Base-by-base conservation (phyloP, 2,888 invertebrate species). In the Mythimna pallens region DNA sequence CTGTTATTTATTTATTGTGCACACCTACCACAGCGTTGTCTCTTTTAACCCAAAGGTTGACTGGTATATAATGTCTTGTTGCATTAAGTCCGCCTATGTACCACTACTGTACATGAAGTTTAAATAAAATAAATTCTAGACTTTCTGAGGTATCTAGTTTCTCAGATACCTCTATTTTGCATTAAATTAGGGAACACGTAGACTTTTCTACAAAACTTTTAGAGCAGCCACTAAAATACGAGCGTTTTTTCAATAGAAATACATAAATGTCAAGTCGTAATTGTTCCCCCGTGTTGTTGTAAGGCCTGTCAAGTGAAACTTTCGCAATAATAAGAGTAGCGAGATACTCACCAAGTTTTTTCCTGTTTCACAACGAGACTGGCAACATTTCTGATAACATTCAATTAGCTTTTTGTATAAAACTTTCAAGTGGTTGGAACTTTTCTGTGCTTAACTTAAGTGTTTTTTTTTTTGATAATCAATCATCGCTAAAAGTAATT, bases 261-360 rank as follows among this genome's bases (percentile, higher is more conserved):
- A 88, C 83, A 88, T 89, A 88, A 89, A 90, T 85, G 88, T 89
- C 91, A 87, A 78, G 70, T 52, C 80, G 86, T 88, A 89, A 90
- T 90, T 88, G 89, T 92, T 85, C 82, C 85, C 82, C 79, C 83
- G 84, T 86, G 81, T 80, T 83, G 86, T 87, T 88, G 83, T 86
- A 81, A 70, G 73, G 84, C 81, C 86, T 89, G 89, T 90, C 91
- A 89, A 86, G 86, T 85, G 67, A 89, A 93, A 93, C 90, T 93
- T 93, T 92, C 85, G 88, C 87, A 92, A 93, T 93, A 92, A 93
- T 89, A 91, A 91, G 92, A 93, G 91, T 88, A 90, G 88, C 85
- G 78, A 86, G 87, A 86, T 86, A 81, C 90, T 89, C 80, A 78
- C 82, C 75, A 88, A 92, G 90, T 92, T 89, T 89, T 87, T 84